Percentiles rank a stretch among this genome's conserved stretches.
Conservation (phyloP, 2,888 invertebrate genomes). For the Hypsopygia costalis region DNA sequence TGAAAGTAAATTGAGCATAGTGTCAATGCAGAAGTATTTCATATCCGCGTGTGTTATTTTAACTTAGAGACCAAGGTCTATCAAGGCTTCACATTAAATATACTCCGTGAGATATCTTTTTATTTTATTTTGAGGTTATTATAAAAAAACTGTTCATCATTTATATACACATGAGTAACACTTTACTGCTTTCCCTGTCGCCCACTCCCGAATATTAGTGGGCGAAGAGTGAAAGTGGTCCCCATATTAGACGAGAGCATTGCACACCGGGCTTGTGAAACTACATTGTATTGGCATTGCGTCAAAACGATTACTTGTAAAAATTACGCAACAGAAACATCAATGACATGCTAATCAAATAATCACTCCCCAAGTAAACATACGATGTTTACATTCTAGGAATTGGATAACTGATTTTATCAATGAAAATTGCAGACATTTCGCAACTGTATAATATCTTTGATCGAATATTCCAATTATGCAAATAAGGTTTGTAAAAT, state of each 20-base stretch:
- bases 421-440: too few species aligned
- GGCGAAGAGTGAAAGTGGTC: conserved; percentile 61
- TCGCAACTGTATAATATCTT: too few species aligned
- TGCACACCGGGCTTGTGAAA: conserved; percentile 27
- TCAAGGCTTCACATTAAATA: too few species aligned
- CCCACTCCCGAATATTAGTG: conserved; percentile 46
- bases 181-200: conserved; percentile 53
- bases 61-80: too few species aligned
- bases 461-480: too few species aligned
- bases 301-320: conserved; percentile 2
- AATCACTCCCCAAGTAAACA: neutral
- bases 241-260: conserved; percentile 27
- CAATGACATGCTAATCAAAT: conserved; percentile 1
- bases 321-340: neutral
- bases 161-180: conserved; percentile 24
- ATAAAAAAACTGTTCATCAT: conserved; percentile 1
- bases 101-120: too few species aligned
- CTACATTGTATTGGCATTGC: conserved; percentile 10
- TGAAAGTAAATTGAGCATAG: too few species aligned
- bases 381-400: neutral
- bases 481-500: conserved; percentile 12
- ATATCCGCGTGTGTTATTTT: too few species aligned
- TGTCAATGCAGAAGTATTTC: too few species aligned
- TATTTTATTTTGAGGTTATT: too few species aligned
- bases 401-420: too few species aligned